These are phyloP conservation scores for Mylabris phalerata DNA, from an alignment of 1,140 invertebrate species.

Conservation along the genomic window DNA sequence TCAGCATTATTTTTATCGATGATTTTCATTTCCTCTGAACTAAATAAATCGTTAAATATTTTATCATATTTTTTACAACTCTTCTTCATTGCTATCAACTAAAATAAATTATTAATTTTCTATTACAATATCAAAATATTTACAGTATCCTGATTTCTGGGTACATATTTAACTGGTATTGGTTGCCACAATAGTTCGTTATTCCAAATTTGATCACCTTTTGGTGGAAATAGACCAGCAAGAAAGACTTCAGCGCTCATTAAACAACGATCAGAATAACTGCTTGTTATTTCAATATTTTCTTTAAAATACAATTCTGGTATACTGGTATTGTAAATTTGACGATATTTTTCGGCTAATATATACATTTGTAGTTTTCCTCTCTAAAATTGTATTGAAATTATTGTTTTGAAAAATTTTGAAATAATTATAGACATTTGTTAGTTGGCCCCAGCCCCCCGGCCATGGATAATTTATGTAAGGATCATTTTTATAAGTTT, in stretches of 20 bases:
- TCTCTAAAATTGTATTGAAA: constrained; percentile 47
- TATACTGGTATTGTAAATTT: constrained; percentile 59
- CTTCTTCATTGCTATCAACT: constrained; percentile 57
- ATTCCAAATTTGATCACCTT: constrained; percentile 63
- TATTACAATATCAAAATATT: background rate
- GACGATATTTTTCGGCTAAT: constrained; percentile 65
- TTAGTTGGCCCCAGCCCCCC: constrained; percentile 60
- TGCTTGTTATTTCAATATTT: constrained; percentile 67
- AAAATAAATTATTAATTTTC: constrained; percentile 11
- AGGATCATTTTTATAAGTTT: constrained; percentile 64
- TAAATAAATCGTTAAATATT: constrained; percentile 48
- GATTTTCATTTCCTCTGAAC: constrained; percentile 48
- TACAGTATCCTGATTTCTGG: constrained; percentile 41
- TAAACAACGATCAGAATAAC: constrained; percentile 72
- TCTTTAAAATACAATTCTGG: constrained; percentile 56
- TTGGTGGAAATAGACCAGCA: constrained; percentile 76
- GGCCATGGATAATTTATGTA: constrained; percentile 61
- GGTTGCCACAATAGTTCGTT: constrained; percentile 74
- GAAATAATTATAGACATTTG: constrained; percentile 50
- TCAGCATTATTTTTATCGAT: constrained; percentile 51
- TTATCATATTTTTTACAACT: constrained; percentile 56
- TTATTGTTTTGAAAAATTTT: background rate
- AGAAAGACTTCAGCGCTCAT: constrained; percentile 79
- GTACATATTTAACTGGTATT: constrained; percentile 72
- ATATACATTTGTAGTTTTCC: constrained; percentile 71